Base-by-base conservation (phyloP, 1,140 invertebrate genomes). In the Cecropterus lyciades region DNA sequence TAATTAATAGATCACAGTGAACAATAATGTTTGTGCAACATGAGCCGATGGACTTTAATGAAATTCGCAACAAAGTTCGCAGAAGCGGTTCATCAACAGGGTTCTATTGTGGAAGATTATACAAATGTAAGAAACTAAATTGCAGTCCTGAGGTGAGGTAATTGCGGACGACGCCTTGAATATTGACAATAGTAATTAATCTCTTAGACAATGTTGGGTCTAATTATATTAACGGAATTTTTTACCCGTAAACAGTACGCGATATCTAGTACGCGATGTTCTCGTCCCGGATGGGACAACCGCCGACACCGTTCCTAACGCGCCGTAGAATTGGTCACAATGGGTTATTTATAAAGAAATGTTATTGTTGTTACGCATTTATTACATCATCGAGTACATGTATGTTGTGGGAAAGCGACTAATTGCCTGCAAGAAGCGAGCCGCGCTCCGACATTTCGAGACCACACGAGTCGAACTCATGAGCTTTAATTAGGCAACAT, bases 131-230 rank as follows among this genome's bases (percentile, higher is more conserved):
- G 69, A 69, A 51, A 53, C 20, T 69, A 72, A 69, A 69, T 70
- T 73, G 53, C 59, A 67, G 70, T 62, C 45, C 57, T 65, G 67
- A 71, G 72, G 72, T 73, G 71, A 82, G 60, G 72, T 79, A 76
- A 83, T 76, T 75, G 78, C 66, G 65, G 76, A 64, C 62, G 57
- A 70, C 72, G 69, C 69, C 73, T 85, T 86, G 80, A 84, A 86
- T 88, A 82, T 87, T 84, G 73, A 86, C 84, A 87, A 87, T 87
- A 64, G 73, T 77, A 79, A 87, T 85, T 86, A 84, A 71, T 76
- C 70, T 53, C 30, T 42, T 56, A 70, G 63, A 80, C 82, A 84
- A 87, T 82, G 74, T 84, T 78, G 78, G 71, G 60, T 72, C 48
- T 82, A 67, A 80, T 81, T 79, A 74, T 67, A 70, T 52, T 49